Percentiles rank a stretch among this genome's conserved stretches.
Evolutionary conservation across 2,113 vertebrate genomes (phyloP).

Genomic region (Brachionichthys hirsutus): DNA sequence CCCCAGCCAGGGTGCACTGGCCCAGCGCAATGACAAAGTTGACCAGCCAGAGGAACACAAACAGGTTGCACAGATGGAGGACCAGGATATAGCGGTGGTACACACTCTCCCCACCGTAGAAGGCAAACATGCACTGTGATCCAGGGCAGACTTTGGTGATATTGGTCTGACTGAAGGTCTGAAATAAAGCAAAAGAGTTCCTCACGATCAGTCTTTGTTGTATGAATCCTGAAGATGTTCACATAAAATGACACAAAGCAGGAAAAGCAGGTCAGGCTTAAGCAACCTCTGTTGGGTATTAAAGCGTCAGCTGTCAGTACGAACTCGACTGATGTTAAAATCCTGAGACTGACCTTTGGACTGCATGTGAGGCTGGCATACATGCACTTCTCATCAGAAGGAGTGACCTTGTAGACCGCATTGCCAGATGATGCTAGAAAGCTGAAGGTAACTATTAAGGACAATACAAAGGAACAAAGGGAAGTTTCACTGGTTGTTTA

Average conservation of each 20-base stretch:
- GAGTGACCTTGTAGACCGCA: constrained; percentile 89
- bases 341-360: constrained; percentile 81
- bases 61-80: constrained; percentile 89
- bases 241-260: no score
- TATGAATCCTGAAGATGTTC: no score
- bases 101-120: constrained; percentile 88
- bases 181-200: constrained; percentile 40
- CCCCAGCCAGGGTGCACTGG: constrained; percentile 93
- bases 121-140: constrained; percentile 89
- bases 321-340: constrained; percentile 6
- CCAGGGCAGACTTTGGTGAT: constrained; percentile 83
- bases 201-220: background rate
- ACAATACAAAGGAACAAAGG: background rate
- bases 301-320: background rate
- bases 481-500: background rate
- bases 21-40: constrained; percentile 93
- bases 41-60: constrained; percentile 93
- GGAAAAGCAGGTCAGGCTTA: no score
- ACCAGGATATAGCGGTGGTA: constrained; percentile 86
- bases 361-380: constrained; percentile 87
- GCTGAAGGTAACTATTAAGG: constrained; percentile 74
- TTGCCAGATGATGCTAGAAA: constrained; percentile 91
- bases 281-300: no score
- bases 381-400: constrained; percentile 80
- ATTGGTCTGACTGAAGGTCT: constrained; percentile 87